A percentile compares a stretch with the other conserved stretches of the same genome.
Conservation (phyloP, 2,888 invertebrate genomes). For the Oligia strigilis region DNA sequence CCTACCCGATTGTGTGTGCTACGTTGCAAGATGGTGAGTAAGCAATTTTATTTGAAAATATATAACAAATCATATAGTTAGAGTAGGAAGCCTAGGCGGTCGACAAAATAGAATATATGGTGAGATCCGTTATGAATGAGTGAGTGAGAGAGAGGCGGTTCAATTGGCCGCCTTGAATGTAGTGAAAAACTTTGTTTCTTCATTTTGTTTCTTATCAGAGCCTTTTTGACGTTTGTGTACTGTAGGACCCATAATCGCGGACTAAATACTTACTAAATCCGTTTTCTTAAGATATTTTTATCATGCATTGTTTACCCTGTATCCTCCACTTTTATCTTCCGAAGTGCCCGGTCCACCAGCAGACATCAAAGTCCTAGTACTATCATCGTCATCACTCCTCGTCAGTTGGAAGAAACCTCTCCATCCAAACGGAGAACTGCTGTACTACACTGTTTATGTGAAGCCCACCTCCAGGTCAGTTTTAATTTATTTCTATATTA, state of each 20-base stretch:
- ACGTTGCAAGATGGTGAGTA: constrained; percentile 95
- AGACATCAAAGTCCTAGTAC: constrained; percentile 95
- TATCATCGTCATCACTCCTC: constrained; percentile 95
- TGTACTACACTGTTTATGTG: constrained; percentile 95
- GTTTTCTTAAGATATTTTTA: background rate
- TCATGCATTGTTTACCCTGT: background rate
- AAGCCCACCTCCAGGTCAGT: constrained; percentile 86
- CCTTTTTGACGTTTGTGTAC: background rate
- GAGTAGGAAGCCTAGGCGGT: background rate
- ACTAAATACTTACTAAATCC: background rate
- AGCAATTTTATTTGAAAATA: background rate
- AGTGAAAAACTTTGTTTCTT: background rate
- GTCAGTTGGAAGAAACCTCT: constrained; percentile 96
- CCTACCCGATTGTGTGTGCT: constrained; percentile 94
- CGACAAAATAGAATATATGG: no score
- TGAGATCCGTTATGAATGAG: no score
- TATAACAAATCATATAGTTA: no score
- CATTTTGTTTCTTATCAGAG: no score
- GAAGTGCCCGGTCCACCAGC: constrained; percentile 96
- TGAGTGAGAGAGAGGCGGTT: background rate
- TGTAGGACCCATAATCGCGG: background rate
- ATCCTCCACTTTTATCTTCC: constrained; percentile 4
- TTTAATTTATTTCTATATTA: background rate
- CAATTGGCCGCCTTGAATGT: background rate
- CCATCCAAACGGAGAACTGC: constrained; percentile 80